Evolutionary conservation across 2,888 invertebrate genomes (phyloP).

Genomic region (Lasioglossum malachurum): DNA sequence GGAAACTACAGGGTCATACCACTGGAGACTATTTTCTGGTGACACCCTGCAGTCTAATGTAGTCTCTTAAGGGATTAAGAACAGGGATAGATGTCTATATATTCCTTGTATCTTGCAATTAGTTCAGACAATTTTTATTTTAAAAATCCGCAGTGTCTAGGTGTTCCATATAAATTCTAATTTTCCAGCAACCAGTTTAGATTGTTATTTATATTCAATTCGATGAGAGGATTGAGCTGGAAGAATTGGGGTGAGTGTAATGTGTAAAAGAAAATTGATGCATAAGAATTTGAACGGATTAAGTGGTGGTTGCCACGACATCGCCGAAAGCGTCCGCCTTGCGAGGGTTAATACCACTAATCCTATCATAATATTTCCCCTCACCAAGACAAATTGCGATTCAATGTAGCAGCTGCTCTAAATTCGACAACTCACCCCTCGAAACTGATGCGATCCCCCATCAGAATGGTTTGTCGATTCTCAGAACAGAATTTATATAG

Average conservation of each 20-base stretch:
- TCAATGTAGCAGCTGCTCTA: not conserved
- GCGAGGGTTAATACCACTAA: not conserved
- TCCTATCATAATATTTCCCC: conserved; percentile 1
- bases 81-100: no score
- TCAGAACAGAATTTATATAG: not conserved
- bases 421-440: not conserved
- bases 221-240: not conserved
- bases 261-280: not conserved
- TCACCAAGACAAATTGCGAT: not conserved
- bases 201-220: not conserved
- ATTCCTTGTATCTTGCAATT: no score
- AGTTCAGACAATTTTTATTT: no score
- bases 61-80: not conserved
- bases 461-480: not conserved
- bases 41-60: not conserved
- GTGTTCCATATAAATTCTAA: not conserved
- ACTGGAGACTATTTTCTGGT: not conserved
- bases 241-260: not conserved
- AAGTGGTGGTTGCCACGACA: not conserved
- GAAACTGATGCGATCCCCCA: not conserved
- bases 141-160: no score
- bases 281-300: not conserved
- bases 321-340: not conserved
- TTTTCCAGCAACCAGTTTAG: not conserved
- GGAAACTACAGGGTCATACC: not conserved